Percentiles rank a stretch among this genome's conserved stretches.
phyloP scores from a whole-genome alignment of 2,113 vertebrate species.

The Edolisoma coerulescens region DNA sequence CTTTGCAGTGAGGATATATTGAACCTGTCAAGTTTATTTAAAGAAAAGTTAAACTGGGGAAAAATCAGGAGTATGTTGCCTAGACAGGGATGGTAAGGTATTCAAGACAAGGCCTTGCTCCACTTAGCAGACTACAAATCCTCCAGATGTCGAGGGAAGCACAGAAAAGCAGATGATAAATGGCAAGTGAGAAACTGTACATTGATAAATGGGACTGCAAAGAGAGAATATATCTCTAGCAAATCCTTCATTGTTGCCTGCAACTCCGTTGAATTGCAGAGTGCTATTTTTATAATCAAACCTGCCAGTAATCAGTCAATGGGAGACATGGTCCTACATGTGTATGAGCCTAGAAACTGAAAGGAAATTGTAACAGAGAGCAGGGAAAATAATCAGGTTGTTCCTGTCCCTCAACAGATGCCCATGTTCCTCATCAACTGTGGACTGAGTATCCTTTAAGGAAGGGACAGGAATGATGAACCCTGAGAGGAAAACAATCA shows the following conservation, averaged over 20 bases:
- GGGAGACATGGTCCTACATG: constrained; percentile 17
- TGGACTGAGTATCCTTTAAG: not conserved
- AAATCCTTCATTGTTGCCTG: constrained; percentile 48
- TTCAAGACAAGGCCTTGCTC: constrained; percentile 56
- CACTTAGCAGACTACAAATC: constrained; percentile 66
- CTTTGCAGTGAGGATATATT: constrained; percentile 35
- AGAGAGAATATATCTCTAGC: constrained; percentile 45
- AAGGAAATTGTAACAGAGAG: not conserved
- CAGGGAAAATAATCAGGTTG: not conserved
- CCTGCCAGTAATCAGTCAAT: constrained; percentile 48
- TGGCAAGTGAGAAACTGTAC: constrained; percentile 49
- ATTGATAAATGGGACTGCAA: constrained; percentile 58
- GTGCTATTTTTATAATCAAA: constrained; percentile 62
- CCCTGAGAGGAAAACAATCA: not conserved
- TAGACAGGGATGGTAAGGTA: constrained; percentile 25
- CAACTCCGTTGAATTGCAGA: constrained; percentile 43
- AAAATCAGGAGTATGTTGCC: constrained; percentile 24
- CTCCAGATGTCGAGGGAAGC: constrained; percentile 54
- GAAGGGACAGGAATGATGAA: not conserved
- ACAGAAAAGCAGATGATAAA: constrained; percentile 65
- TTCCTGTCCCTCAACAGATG: not conserved
- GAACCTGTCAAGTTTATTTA: constrained; percentile 68
- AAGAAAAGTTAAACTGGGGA: constrained; percentile 56
- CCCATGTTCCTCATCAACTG: not conserved
- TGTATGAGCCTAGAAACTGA: constrained; percentile 7